Percentiles rank a stretch among this genome's conserved stretches.
These are phyloP conservation scores for Haplotaxodon microlepis DNA, from an alignment of 2,113 vertebrate genomes.

Conservation along the genomic window DNA sequence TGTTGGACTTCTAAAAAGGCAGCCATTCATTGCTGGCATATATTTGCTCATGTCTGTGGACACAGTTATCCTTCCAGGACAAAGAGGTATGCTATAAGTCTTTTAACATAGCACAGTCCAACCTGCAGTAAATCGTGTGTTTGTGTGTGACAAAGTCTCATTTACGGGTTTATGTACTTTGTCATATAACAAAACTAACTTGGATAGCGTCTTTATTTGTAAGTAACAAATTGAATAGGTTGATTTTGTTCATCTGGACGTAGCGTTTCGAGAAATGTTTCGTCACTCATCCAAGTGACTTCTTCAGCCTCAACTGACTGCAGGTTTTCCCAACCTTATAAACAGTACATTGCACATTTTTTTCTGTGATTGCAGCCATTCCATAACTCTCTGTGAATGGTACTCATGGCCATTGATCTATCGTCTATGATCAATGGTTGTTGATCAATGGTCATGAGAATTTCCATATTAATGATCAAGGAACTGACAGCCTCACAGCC, in stretches of 20 bases:
- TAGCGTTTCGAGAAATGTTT: neutral
- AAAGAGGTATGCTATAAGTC: constrained; percentile 72
- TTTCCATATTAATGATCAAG: neutral
- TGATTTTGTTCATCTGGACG: neutral
- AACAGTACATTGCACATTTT: neutral
- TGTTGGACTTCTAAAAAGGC: constrained; percentile 63
- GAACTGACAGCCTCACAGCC: neutral
- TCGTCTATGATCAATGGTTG: neutral
- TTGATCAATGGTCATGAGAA: neutral
- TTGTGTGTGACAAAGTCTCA: neutral
- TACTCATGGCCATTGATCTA: neutral
- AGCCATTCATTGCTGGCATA: constrained; percentile 93
- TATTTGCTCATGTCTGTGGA: constrained; percentile 93
- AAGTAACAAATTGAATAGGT: neutral
- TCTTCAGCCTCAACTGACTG: neutral
- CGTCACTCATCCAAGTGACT: neutral
- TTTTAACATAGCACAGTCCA: neutral
- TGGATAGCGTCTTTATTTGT: neutral
- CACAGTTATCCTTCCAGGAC: constrained; percentile 86
- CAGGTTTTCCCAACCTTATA: neutral
- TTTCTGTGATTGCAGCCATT: neutral
- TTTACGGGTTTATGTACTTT: neutral
- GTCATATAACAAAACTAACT: neutral
- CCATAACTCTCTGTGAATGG: neutral
- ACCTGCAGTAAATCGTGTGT: neutral